These are phyloP conservation scores for Linurgus olivaceus DNA, from an alignment of 2,797 vertebrate genomes.

Conservation along the genomic window DNA sequence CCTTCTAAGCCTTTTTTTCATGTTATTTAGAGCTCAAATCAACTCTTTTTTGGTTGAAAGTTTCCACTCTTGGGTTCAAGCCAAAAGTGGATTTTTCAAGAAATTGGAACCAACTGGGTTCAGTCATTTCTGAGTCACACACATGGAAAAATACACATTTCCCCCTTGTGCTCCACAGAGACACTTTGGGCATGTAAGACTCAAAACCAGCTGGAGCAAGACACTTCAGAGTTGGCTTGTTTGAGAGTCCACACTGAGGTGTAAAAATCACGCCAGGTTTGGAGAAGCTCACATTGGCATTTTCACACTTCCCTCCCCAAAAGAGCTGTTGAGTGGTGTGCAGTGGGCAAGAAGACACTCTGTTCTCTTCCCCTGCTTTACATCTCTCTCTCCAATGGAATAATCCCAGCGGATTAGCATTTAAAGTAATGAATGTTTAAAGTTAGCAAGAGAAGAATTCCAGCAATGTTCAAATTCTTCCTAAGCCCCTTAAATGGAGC, in stretches of 20 bases:
- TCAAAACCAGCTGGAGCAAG: slow-evolving; percentile 57
- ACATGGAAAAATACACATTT: slow-evolving; percentile 62
- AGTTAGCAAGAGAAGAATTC: slow-evolving; percentile 63
- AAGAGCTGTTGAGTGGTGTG: neutral
- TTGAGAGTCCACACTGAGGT: slow-evolving; percentile 4
- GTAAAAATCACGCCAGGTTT: slow-evolving; percentile 32
- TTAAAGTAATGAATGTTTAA: slow-evolving; percentile 68
- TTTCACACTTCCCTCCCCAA: neutral
- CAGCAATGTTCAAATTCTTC: slow-evolving; percentile 60
- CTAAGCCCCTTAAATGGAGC: slow-evolving; percentile 64
- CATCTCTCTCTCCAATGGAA: slow-evolving; percentile 35
- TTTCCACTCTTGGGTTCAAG: slow-evolving; percentile 48
- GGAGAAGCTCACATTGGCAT: neutral
- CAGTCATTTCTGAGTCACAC: slow-evolving; percentile 62
- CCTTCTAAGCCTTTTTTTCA: slow-evolving; percentile 46
- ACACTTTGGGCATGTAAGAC: slow-evolving; percentile 34
- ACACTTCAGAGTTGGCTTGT: slow-evolving; percentile 52
- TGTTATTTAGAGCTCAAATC: slow-evolving; percentile 43
- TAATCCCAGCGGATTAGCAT: slow-evolving; percentile 64
- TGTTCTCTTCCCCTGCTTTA: slow-evolving; percentile 34
- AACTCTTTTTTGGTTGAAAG: slow-evolving; percentile 53
- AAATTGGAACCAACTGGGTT: slow-evolving; percentile 48
- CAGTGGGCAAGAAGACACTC: neutral
- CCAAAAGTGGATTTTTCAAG: slow-evolving; percentile 61
- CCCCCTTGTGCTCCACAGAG: neutral